Conservation (phyloP, 2,888 invertebrate genomes). For the Coremacera marginata region DNA sequence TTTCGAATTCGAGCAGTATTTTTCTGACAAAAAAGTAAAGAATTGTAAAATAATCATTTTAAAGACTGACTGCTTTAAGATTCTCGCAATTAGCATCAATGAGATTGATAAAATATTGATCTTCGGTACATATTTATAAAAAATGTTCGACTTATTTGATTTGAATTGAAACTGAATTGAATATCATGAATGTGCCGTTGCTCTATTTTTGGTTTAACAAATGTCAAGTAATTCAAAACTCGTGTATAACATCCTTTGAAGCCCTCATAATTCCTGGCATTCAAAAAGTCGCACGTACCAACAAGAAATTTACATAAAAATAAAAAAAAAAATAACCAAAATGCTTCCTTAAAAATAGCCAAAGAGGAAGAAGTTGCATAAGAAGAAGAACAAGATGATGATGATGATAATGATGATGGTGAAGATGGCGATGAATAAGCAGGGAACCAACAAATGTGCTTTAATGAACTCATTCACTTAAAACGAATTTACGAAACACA, state of each 20-base stretch:
- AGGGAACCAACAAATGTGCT: neutral
- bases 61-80: no score
- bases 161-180: no score
- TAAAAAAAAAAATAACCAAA: conserved; percentile 38
- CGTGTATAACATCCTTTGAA: conserved; percentile 57
- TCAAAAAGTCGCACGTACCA: conserved; percentile 63
- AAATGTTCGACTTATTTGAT: no score
- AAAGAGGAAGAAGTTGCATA: neutral
- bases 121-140: no score
- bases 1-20: no score
- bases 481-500: conserved; percentile 1
- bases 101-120: no score
- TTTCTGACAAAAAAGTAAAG: no score
- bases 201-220: conserved; percentile 33
- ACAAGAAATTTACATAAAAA: conserved; percentile 47
- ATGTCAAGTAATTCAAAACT: conserved; percentile 53
- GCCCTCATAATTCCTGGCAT: conserved; percentile 59
- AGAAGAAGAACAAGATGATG: neutral
- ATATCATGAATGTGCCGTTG: no score
- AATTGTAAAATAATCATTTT: no score
- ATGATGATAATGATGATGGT: neutral
- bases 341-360: conserved; percentile 24
- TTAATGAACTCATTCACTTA: conserved; percentile 21
- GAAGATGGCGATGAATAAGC: neutral
- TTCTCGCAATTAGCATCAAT: no score